These are phyloP conservation scores for Eulacestoma nigropectus DNA, from an alignment of 2,113 vertebrate species.

Conservation along the genomic window DNA sequence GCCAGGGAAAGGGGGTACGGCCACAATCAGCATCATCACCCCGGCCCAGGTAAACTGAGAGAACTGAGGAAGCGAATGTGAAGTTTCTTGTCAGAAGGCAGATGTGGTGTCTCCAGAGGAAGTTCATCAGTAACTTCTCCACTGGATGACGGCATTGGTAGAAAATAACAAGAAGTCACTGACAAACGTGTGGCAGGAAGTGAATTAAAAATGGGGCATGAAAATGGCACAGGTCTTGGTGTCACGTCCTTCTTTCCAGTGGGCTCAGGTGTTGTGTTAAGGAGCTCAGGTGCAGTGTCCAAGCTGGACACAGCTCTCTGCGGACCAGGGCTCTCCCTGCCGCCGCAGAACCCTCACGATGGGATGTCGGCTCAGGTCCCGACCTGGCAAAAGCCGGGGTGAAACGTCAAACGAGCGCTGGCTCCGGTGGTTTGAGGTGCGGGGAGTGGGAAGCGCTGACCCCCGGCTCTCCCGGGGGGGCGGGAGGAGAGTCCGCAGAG, in stretches of 20 bases:
- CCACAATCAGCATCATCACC: background rate
- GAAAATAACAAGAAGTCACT: background rate
- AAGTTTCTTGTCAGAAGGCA: background rate
- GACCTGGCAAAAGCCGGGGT: background rate
- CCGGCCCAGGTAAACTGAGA: background rate
- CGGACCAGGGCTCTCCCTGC: background rate
- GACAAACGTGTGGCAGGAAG: background rate
- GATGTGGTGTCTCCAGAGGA: background rate
- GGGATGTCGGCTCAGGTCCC: background rate
- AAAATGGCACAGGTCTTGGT: background rate
- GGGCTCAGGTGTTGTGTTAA: background rate
- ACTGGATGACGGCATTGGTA: accelerated
- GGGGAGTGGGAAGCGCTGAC: accelerated
- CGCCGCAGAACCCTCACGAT: background rate
- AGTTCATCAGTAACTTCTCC: background rate
- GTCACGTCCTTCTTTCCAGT: background rate
- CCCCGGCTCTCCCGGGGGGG: background rate
- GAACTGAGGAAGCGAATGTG: background rate
- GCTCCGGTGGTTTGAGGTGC: accelerated
- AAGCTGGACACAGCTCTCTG: background rate
- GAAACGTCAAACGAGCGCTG: accelerated
- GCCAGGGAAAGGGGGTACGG: background rate
- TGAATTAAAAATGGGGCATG: background rate
- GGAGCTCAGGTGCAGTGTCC: background rate
- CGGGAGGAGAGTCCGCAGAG: background rate